Evolutionary conservation across 2,113 vertebrate species (phyloP).

Genomic region (Casuarius casuarius): DNA sequence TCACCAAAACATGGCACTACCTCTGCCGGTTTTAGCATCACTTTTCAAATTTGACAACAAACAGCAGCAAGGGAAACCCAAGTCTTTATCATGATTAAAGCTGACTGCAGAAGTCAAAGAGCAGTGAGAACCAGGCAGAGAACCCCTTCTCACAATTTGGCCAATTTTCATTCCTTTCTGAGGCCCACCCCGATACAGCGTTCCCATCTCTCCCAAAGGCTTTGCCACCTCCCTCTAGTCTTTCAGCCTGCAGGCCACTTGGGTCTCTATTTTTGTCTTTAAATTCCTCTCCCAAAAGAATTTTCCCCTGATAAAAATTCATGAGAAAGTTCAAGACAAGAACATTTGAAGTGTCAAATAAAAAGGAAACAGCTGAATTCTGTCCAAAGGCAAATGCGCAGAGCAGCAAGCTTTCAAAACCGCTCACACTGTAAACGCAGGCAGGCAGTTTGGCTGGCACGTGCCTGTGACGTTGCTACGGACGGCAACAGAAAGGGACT

Average conservation of each 20-base stretch:
- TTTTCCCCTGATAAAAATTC: slow-evolving; percentile 38
- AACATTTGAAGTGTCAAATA: slow-evolving; percentile 20
- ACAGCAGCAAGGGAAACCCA: not conserved
- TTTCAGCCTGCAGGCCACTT: not conserved
- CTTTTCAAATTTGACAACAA: not conserved
- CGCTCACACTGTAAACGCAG: not conserved
- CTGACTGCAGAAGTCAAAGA: slow-evolving; percentile 8
- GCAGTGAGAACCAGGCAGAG: not conserved
- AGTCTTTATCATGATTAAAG: not conserved
- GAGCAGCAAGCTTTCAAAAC: slow-evolving; percentile 18
- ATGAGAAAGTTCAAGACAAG: slow-evolving; percentile 35
- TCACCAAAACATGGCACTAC: not conserved
- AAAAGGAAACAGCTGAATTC: not conserved
- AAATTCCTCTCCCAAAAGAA: slow-evolving; percentile 7
- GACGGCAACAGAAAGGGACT: not conserved
- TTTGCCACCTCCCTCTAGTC: not conserved
- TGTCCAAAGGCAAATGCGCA: slow-evolving; percentile 17
- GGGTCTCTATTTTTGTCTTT: slow-evolving; percentile 12
- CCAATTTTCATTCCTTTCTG: not conserved
- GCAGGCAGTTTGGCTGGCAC: not conserved
- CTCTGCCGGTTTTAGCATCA: not conserved
- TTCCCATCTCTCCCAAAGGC: not conserved
- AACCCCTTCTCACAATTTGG: not conserved
- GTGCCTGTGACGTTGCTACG: not conserved
- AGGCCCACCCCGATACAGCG: not conserved